Evolutionary conservation across 2,888 invertebrate species (phyloP).

Genomic region (Graphium colonna): DNA sequence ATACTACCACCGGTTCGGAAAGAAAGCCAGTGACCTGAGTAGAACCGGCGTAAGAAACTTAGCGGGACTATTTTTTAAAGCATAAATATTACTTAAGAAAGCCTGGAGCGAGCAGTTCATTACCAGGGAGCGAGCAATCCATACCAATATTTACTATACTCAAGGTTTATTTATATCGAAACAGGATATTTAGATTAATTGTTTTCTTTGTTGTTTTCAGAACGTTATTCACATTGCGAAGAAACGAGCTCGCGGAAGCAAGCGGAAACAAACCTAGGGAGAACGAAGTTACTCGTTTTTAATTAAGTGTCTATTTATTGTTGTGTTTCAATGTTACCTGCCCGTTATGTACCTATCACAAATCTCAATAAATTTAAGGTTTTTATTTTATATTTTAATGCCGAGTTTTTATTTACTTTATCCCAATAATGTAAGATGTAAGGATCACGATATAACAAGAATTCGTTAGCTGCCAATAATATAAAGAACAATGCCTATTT

Average conservation of each 20-base stretch:
- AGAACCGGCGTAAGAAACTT: too few relatives aligned
- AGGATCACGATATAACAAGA: neutral
- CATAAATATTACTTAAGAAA: too few relatives aligned
- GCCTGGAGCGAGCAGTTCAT: too few relatives aligned
- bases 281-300: conserved; percentile 68
- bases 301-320: conserved; percentile 47
- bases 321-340: conserved; percentile 43
- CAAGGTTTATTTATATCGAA: neutral
- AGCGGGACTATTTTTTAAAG: too few relatives aligned
- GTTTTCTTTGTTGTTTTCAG: conserved; percentile 42
- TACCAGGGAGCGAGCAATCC: too few relatives aligned
- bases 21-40: too few relatives aligned
- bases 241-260: conserved; percentile 40
- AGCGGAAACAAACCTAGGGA: conserved; percentile 50
- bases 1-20: too few relatives aligned
- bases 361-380: conserved; percentile 73
- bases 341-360: conserved; percentile 46
- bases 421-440: neutral
- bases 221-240: conserved; percentile 50
- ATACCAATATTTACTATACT: neutral
- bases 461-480: too few relatives aligned
- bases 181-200: neutral
- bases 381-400: conserved; percentile 44
- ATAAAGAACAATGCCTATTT: too few relatives aligned
- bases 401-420: neutral